Conservation (phyloP, 1,140 invertebrate genomes). For the Neelides sp. region DNA sequence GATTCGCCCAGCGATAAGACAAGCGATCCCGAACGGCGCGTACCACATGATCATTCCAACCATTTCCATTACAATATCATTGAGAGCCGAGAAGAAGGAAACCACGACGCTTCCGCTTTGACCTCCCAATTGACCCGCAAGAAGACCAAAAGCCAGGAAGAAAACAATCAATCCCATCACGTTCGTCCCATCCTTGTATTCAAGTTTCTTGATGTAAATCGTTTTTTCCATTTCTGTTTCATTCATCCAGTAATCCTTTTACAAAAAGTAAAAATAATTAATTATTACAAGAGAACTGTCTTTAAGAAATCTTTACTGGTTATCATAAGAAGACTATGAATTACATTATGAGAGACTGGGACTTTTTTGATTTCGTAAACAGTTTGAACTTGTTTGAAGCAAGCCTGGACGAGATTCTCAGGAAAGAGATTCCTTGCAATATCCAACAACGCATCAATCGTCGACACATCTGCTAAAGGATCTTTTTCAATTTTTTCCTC, state of each 20-base stretch:
- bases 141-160: slow-evolving; percentile 44
- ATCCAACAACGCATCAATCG: slow-evolving; percentile 40
- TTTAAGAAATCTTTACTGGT: no score
- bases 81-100: slow-evolving; percentile 44
- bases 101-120: slow-evolving; percentile 43
- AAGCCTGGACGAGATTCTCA: slow-evolving; percentile 60
- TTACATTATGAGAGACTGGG: no score
- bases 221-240: no score
- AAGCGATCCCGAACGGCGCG: slow-evolving; percentile 56
- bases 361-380: slow-evolving; percentile 24
- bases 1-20: slow-evolving; percentile 49
- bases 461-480: slow-evolving; percentile 40
- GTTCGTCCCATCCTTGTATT: slow-evolving; percentile 45
- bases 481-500: slow-evolving; percentile 32
- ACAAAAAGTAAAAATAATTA: no score
- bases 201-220: slow-evolving; percentile 34
- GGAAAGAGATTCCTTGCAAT: slow-evolving; percentile 61
- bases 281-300: no score
- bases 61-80: slow-evolving; percentile 48
- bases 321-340: no score
- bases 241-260: no score
- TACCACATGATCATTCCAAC: slow-evolving; percentile 47
- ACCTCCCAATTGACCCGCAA: slow-evolving; percentile 41
- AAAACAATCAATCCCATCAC: slow-evolving; percentile 47
- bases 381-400: slow-evolving; percentile 43